Base-by-base conservation (phyloP, 1,140 invertebrate species). In the Macrosteles quadrilineatus region DNA sequence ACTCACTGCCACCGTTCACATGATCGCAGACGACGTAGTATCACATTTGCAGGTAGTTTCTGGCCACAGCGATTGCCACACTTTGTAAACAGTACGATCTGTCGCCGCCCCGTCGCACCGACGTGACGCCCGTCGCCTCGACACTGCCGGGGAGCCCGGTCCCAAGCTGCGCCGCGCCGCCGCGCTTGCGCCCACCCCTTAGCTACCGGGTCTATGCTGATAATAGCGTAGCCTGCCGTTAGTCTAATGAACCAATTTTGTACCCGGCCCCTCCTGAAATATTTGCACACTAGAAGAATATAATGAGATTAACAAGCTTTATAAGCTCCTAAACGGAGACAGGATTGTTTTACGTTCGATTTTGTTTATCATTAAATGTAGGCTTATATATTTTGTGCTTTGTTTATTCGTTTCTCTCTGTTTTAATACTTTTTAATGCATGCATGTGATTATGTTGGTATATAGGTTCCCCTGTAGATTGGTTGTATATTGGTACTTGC, bases 241-340 rank as follows among this genome's bases (percentile, higher is more conserved):
- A 50, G 6, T n/a, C 47, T 50, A 50, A 50, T 50, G 47, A 50
- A 50, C 47, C 47, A 50, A 50, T 50, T 50, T 50, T 19, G 17
- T 23, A 50, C 17, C 47, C 17, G 47, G 17, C 47, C 17, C 17
- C 17, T 50, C n/a, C 17, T 50, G 47, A 50, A 50, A 50, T 50
- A 50, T 50, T 50, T 50, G 17, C 47, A 19, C 47, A 3, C 21
- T n/a, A 50, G 3, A 23, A 23, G 17, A 23, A 50, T 50, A 50
- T 50, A 19, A 50, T 50, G 47, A 19, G 47, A 23, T 50, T 19
- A 50, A 23, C 47, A 36, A 36, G 32, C 32, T 36, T 14, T 36
- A 36, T 36, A 36, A 36, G 4, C 32, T 36, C 14, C 14, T 14
- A 14, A 14, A 6, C 14, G 32, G 14, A 14, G 32, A 36, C 4